Conservation (phyloP, 1,140 invertebrate genomes). For the Berghia stephanieae region DNA sequence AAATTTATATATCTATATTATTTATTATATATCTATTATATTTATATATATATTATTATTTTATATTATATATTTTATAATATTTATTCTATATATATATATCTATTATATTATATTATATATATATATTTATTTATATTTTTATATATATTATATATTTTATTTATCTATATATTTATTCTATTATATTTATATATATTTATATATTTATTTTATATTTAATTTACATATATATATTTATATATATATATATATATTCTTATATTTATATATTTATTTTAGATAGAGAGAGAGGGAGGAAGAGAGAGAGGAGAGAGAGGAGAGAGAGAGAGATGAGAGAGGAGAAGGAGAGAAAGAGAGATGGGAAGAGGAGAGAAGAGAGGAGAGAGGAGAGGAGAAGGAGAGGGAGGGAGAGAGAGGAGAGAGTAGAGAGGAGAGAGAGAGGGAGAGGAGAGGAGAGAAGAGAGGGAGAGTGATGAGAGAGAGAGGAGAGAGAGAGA, state of each 20-base stretch:
- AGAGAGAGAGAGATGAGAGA: neutral
- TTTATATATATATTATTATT: too few relatives aligned
- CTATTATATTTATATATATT: neutral
- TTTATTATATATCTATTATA: too few relatives aligned
- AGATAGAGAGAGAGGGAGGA: neutral
- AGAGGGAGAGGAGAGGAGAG: neutral
- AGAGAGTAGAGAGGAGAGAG: neutral
- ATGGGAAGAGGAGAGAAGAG: neutral
- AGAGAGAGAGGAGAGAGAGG: neutral
- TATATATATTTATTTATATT: slow-evolving; percentile 1
- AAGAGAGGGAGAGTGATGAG: neutral
- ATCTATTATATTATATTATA: neutral
- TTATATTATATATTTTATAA: too few relatives aligned
- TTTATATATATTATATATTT: slow-evolving; percentile 3
- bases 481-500: too few relatives aligned
- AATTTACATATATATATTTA: neutral
- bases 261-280: neutral
- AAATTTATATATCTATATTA: too few relatives aligned
- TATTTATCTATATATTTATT: slow-evolving; percentile 13
- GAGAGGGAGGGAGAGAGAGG: neutral
- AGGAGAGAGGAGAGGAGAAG: neutral
- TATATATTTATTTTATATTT: neutral
- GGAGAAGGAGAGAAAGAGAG: neutral
- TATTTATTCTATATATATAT: too few relatives aligned
- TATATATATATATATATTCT: slow-evolving; percentile 1